These are phyloP conservation scores for Nomada goodeniana DNA, from an alignment of 2,888 invertebrate genomes.

Conservation along the genomic window DNA sequence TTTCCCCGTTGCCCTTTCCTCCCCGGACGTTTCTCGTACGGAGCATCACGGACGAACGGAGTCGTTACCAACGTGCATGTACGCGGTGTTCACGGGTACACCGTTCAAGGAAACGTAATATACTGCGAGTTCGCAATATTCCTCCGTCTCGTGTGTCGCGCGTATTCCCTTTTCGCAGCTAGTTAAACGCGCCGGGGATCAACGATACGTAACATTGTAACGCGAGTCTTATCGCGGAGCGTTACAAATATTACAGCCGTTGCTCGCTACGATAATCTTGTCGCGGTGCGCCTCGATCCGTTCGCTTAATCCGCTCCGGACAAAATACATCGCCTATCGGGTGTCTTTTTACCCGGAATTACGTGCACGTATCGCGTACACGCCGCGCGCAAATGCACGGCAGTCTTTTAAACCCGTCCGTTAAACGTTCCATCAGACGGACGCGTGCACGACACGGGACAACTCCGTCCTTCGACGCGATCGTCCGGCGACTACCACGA, in stretches of 20 bases:
- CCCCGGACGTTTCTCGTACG: neutral
- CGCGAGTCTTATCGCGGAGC: slow-evolving; percentile 19
- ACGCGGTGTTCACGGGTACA: slow-evolving; percentile 7
- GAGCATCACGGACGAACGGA: neutral
- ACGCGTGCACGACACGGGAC: slow-evolving; percentile 22
- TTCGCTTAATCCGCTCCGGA: slow-evolving; percentile 21
- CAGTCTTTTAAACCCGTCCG: slow-evolving; percentile 6
- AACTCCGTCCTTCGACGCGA: too few relatives aligned
- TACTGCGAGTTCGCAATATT: neutral
- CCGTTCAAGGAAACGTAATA: slow-evolving; percentile 18
- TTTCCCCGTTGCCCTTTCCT: neutral
- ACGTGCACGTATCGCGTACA: slow-evolving; percentile 26
- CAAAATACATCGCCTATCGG: slow-evolving; percentile 13
- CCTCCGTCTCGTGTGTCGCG: slow-evolving; percentile 4
- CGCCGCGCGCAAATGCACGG: neutral
- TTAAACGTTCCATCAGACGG: slow-evolving; percentile 8
- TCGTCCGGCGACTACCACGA: too few relatives aligned
- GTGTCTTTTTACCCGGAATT: neutral
- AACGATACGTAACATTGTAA: slow-evolving; percentile 30
- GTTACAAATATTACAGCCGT: slow-evolving; percentile 35
- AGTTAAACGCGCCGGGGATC: slow-evolving; percentile 16
- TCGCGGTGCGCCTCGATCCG: slow-evolving; percentile 14
- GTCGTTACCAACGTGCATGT: too few relatives aligned
- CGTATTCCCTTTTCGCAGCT: slow-evolving; percentile 9
- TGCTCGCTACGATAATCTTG: slow-evolving; percentile 13